phyloP scores from a whole-genome alignment of 1,140 invertebrate genomes.

The Pseudoatta argentina region DNA sequence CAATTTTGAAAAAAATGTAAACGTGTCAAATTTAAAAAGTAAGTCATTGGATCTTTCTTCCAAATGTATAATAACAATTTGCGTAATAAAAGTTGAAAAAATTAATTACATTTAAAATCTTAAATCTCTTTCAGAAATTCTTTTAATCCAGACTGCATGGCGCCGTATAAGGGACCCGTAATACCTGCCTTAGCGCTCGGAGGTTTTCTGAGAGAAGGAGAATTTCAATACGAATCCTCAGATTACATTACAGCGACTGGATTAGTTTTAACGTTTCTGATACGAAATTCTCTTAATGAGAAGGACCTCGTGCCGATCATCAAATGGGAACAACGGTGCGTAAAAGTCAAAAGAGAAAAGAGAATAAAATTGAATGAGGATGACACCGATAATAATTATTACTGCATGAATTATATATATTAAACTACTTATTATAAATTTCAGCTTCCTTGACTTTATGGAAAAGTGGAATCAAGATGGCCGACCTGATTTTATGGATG shows the following conservation, averaged over 20 bases:
- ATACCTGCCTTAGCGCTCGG: conserved; percentile 93
- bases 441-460: conserved; percentile 92
- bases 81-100: not conserved
- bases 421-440: conserved; percentile 20
- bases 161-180: conserved; percentile 94
- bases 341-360: not conserved
- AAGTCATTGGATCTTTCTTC: not conserved
- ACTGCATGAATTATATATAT: not conserved
- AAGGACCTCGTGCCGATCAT: conserved; percentile 87
- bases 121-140: conserved; percentile 86
- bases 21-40: not conserved
- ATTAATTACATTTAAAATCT: not conserved
- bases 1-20: not conserved
- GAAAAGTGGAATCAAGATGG: conserved; percentile 88
- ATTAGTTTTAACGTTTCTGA: conserved; percentile 92
- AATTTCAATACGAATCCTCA: conserved; percentile 77
- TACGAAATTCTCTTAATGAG: conserved; percentile 89
- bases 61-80: not conserved
- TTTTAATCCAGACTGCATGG: conserved; percentile 90
- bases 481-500: conserved; percentile 89
- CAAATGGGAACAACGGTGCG: conserved; percentile 92
- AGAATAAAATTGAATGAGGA: not conserved
- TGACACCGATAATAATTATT: not conserved
- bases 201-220: conserved; percentile 88
- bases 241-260: conserved; percentile 88